These are phyloP conservation scores for Heliconius charithonia DNA, from an alignment of 2,888 invertebrate species.

Conservation along the genomic window DNA sequence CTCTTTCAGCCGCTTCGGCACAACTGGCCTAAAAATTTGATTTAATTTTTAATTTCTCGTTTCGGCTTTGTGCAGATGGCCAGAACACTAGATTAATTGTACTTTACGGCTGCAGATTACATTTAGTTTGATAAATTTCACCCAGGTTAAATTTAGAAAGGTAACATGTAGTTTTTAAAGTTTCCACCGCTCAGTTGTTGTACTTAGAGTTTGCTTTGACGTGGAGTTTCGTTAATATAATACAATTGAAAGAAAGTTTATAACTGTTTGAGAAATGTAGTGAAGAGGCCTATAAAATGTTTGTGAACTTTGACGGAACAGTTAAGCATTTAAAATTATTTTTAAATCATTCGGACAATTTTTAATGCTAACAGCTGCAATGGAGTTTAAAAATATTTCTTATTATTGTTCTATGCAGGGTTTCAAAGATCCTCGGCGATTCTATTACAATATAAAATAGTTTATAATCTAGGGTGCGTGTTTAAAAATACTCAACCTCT, in stretches of 20 bases:
- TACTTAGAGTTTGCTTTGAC: conserved; percentile 29
- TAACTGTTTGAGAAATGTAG: conserved; percentile 36
- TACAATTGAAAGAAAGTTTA: conserved; percentile 30
- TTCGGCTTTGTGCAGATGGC: background rate
- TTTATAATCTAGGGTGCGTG: background rate
- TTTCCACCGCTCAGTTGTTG: conserved; percentile 1
- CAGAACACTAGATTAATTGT: background rate
- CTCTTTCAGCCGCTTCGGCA: no score
- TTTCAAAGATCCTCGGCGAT: no score
- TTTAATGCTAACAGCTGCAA: background rate
- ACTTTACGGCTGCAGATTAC: background rate
- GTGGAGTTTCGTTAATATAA: conserved; percentile 31
- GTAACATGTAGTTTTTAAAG: conserved; percentile 1
- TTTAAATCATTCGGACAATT: conserved; percentile 15
- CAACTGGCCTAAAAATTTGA: no score
- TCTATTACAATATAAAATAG: no score
- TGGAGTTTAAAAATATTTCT: background rate
- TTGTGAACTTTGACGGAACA: conserved; percentile 20
- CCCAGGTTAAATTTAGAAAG: background rate
- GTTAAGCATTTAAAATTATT: conserved; percentile 10
- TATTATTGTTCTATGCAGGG: background rate
- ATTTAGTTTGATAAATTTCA: background rate
- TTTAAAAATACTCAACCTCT: background rate
- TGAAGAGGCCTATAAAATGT: conserved; percentile 31
- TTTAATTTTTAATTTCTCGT: background rate